Base-by-base conservation (phyloP, 2,113 vertebrate species). In the Sapayoa aenigma region DNA sequence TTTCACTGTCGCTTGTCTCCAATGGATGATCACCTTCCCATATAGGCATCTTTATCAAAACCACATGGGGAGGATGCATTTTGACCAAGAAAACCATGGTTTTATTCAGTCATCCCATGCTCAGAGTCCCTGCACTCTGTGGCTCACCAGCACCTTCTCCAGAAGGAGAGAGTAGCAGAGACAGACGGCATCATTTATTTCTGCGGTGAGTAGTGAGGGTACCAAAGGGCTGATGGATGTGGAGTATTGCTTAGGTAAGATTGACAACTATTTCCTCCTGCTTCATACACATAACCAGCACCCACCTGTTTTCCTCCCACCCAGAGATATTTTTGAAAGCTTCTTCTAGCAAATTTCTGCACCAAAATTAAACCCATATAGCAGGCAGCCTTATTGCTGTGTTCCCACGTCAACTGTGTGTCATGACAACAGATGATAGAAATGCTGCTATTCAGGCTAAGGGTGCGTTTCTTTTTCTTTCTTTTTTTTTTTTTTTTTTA, bases 341-440 rank as follows among this genome's bases (percentile, higher is more conserved):
- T 97, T 96, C 95, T 95, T 97, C 93, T 97, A 95, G 96, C 97
- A 97, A 96, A 97, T 97, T 96, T 97, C 96, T 96, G 96, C 95
- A 96, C 97, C 95, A 94, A 98, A 98, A 97, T 98, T 97, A 97
- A 98, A 97, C 93, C 91, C 91, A 97, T 97, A 97, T 97, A 97
- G 94, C 94, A 97, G 97, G 97, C 97, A 97, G 96, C 96, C 95
- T 97, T 81, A 31, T 92, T 97, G 96, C 93, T 35, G 86, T 97
- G 97, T 96, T 97, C 96, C 95, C 93, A 92, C 98, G 97, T 98
- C 98, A 98, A 94, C 97, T 96, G 95, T 94, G 85, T 97, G 97
- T 98, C 98, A 98, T 98, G 98, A 98, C 96, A 98, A 98, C 97
- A 92, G 86, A 97, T 97, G 97, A 98, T 89, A 96, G 97, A 97